Evolutionary conservation across 53 echinoderm and acorn worm genomes (phyloP).

Genomic region (Antedon mediterranea): DNA sequence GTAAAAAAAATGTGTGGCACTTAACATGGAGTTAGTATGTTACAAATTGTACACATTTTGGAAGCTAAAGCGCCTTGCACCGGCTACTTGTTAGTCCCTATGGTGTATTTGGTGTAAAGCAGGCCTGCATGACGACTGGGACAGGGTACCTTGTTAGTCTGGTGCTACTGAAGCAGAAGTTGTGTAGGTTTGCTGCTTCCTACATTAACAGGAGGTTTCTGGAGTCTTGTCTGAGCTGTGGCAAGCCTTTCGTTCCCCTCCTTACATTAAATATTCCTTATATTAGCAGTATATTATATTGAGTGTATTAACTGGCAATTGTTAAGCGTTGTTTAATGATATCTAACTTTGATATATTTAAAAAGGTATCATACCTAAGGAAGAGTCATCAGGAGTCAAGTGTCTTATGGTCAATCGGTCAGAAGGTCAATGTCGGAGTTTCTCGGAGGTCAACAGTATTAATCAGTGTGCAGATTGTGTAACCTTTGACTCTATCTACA

Average conservation of each 20-base stretch:
- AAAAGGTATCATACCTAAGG: slow-evolving; percentile 73
- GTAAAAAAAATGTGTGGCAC: no score
- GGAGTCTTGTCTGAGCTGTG: slow-evolving; percentile 9
- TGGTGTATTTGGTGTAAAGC: background rate
- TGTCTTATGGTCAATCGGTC: slow-evolving; percentile 59
- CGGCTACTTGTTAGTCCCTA: background rate
- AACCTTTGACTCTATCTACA: slow-evolving; percentile 73
- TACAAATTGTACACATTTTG: no score
- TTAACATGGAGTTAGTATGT: no score
- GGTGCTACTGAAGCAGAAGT: background rate
- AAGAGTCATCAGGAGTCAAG: slow-evolving; percentile 40
- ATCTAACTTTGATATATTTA: background rate
- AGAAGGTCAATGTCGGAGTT: slow-evolving; percentile 63
- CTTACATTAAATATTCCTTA: no score
- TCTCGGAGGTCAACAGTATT: slow-evolving; percentile 42
- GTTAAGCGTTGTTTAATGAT: no score
- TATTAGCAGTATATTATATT: no score
- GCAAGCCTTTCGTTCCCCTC: slow-evolving; percentile 30
- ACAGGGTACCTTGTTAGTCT: background rate
- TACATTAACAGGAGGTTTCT: slow-evolving; percentile 27
- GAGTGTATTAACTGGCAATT: no score
- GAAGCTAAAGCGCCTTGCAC: background rate
- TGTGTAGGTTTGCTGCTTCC: slow-evolving; percentile 9
- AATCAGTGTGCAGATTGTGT: slow-evolving; percentile 48
- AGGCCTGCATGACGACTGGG: background rate